These are phyloP conservation scores for Dryocosmus kuriphilus DNA, from an alignment of 2,888 invertebrate species.

Conservation along the genomic window DNA sequence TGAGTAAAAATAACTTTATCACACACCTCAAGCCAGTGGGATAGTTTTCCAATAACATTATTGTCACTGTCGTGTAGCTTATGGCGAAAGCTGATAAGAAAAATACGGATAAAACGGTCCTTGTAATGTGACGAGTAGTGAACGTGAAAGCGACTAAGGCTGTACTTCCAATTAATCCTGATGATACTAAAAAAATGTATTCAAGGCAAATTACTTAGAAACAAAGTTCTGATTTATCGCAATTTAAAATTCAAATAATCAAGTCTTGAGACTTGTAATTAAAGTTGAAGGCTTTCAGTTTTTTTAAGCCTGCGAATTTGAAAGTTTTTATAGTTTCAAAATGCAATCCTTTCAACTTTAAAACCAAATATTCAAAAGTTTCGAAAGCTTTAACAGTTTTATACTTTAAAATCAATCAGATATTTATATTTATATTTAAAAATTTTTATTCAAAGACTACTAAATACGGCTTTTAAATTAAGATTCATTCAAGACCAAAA, in stretches of 20 bases:
- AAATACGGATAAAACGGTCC: constrained; percentile 54
- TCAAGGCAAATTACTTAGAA: constrained; percentile 4
- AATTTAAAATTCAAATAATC: neutral
- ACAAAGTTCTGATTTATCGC: neutral
- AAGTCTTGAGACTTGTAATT: too few species aligned
- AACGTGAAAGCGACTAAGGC: constrained; percentile 57
- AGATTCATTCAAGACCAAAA: too few species aligned
- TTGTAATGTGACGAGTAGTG: constrained; percentile 41
- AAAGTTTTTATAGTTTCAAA: too few species aligned
- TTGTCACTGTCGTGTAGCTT: constrained; percentile 57
- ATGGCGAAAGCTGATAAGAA: constrained; percentile 62
- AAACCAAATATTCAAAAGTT: too few species aligned
- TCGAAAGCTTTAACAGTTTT: too few species aligned
- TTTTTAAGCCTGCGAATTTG: too few species aligned
- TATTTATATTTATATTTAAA: too few species aligned
- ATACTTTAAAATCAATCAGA: too few species aligned
- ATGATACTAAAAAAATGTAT: constrained; percentile 54
- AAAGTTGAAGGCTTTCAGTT: too few species aligned
- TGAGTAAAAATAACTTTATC: constrained; percentile 6
- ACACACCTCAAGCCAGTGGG: constrained; percentile 66
- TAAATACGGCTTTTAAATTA: too few species aligned
- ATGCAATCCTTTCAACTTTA: too few species aligned
- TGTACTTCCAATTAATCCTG: constrained; percentile 60
- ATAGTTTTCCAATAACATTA: constrained; percentile 65
- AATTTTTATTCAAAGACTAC: too few species aligned